Evolutionary conservation across 2,113 vertebrate genomes (phyloP).

Genomic region (Zosterops lateralis): DNA sequence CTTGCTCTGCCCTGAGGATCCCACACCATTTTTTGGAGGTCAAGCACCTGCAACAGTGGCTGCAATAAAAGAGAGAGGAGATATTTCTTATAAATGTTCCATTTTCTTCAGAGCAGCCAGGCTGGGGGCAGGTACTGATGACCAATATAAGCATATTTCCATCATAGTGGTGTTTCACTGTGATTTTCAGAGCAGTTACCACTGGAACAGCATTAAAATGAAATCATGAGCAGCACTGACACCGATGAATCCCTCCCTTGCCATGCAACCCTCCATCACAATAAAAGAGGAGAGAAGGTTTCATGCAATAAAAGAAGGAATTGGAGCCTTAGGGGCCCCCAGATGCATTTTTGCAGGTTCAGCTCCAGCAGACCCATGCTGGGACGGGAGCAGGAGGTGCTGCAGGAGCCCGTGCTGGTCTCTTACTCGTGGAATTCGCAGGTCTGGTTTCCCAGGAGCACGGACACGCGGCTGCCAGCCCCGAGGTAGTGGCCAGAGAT

Average conservation of each 20-base stretch:
- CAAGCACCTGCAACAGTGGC: background rate
- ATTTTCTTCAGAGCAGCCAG: background rate
- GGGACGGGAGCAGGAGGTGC: background rate
- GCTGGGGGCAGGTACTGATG: background rate
- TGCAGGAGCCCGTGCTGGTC: background rate
- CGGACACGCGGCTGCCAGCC: conserved; percentile 87
- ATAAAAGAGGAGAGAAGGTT: background rate
- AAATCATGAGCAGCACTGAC: background rate
- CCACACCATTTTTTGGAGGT: background rate
- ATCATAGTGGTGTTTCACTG: background rate
- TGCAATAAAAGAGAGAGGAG: background rate
- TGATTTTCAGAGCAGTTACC: background rate
- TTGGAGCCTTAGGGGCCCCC: background rate
- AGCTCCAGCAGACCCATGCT: background rate
- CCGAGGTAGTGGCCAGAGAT: conserved; percentile 90
- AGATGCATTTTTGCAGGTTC: background rate
- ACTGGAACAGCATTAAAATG: background rate
- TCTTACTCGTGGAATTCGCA: conserved; percentile 93
- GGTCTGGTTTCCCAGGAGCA: conserved; percentile 93
- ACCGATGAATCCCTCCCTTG: background rate
- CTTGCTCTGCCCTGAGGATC: background rate
- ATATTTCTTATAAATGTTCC: background rate
- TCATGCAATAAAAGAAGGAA: background rate
- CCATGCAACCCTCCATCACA: background rate
- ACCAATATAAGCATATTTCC: background rate